A percentile compares a stretch with the other conserved stretches of the same genome.
Conservation (phyloP, 2,888 invertebrate genomes). For the Bhutanitis thaidina region DNA sequence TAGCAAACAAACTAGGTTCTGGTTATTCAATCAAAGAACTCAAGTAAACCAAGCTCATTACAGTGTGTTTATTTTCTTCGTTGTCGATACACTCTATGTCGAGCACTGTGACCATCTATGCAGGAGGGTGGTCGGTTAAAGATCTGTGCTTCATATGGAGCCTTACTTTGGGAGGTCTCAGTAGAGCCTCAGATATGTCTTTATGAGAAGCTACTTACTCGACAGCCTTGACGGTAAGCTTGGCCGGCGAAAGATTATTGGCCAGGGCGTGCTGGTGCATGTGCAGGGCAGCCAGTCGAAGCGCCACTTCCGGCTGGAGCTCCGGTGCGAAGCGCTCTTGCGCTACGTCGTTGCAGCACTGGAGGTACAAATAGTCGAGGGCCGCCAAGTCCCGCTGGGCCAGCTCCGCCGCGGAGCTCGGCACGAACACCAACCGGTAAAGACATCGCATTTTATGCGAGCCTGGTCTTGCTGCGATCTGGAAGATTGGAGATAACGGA, state of each 20-base stretch:
- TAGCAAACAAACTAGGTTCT: too few species aligned
- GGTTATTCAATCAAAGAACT: too few species aligned
- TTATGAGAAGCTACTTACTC: slow-evolving; percentile 91
- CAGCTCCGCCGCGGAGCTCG: slow-evolving; percentile 90
- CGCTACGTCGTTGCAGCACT: slow-evolving; percentile 96
- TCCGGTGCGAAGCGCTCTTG: slow-evolving; percentile 95
- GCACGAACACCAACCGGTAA: slow-evolving; percentile 94
- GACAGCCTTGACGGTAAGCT: slow-evolving; percentile 90
- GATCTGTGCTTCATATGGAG: too few species aligned
- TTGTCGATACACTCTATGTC: too few species aligned
- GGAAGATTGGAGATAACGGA: slow-evolving; percentile 19
- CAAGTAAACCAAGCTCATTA: too few species aligned
- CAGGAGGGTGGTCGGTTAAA: too few species aligned
- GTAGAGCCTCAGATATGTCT: too few species aligned
- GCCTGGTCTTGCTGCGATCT: slow-evolving; percentile 95
- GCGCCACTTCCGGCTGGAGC: slow-evolving; percentile 89
- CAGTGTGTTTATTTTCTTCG: too few species aligned
- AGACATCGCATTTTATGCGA: slow-evolving; percentile 94
- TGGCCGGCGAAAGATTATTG: slow-evolving; percentile 87
- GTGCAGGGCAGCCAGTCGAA: slow-evolving; percentile 92
- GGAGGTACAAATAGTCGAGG: slow-evolving; percentile 93
- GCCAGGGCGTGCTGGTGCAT: slow-evolving; percentile 94
- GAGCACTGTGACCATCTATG: too few species aligned
- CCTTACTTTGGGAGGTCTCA: too few species aligned
- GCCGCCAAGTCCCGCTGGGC: slow-evolving; percentile 91